phyloP scores from a whole-genome alignment of 2,113 vertebrate genomes.

The Antechinus stuartii region DNA sequence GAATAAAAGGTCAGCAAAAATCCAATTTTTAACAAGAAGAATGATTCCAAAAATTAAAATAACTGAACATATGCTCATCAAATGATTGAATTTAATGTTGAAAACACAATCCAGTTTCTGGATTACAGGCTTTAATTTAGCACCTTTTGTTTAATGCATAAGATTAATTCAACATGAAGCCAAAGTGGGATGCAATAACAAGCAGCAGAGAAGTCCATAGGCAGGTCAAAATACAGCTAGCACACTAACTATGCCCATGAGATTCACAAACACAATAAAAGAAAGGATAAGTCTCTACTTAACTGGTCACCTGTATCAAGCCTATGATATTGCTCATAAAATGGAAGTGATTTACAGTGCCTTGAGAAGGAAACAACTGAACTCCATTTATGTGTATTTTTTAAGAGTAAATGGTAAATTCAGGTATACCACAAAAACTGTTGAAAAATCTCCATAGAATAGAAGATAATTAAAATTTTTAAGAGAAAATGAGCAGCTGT shows the following conservation, averaged over 20 bases:
- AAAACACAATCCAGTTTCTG: slow-evolving; percentile 65
- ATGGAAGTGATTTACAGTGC: slow-evolving; percentile 67
- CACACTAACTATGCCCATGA: slow-evolving; percentile 72
- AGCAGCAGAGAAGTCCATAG: slow-evolving; percentile 74
- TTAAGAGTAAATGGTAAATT: not conserved
- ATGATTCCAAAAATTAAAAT: slow-evolving; percentile 60
- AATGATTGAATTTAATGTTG: slow-evolving; percentile 70
- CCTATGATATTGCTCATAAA: slow-evolving; percentile 63
- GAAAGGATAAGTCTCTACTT: slow-evolving; percentile 50
- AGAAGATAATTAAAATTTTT: slow-evolving; percentile 55
- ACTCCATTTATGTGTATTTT: slow-evolving; percentile 45
- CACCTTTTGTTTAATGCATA: slow-evolving; percentile 65
- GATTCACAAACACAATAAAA: slow-evolving; percentile 54
- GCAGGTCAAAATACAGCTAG: slow-evolving; percentile 73
- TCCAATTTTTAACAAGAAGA: slow-evolving; percentile 71
- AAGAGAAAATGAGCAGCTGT: slow-evolving; percentile 57
- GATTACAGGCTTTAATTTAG: slow-evolving; percentile 65
- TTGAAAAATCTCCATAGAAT: slow-evolving; percentile 13
- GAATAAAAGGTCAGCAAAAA: slow-evolving; percentile 71
- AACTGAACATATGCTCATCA: slow-evolving; percentile 68
- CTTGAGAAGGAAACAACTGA: slow-evolving; percentile 62
- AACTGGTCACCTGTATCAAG: slow-evolving; percentile 52
- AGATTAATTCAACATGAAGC: slow-evolving; percentile 55
- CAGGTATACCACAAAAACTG: not conserved
- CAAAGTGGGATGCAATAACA: slow-evolving; percentile 47